Percentiles rank a stretch among this genome's conserved stretches.
Conservation (phyloP, 2,888 invertebrate genomes). For the Cantharis rustica region DNA sequence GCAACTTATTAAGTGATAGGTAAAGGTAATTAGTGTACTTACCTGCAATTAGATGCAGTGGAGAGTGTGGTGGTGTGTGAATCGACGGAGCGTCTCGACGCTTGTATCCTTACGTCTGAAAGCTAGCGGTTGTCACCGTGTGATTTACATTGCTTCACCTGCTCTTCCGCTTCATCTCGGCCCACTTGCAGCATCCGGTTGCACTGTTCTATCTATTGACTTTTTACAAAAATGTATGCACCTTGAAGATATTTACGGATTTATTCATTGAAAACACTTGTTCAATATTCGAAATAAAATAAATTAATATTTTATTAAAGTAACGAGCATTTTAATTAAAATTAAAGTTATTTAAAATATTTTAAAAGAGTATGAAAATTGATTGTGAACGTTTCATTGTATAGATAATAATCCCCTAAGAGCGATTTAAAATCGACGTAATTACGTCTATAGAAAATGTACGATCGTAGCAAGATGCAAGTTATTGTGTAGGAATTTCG, state of each 20-base stretch:
- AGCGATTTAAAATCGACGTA: conserved; percentile 17
- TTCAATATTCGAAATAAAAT: not conserved
- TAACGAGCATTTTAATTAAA: not conserved
- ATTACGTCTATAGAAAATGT: conserved; percentile 15
- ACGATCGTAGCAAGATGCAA: conserved; percentile 4
- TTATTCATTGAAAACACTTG: not conserved
- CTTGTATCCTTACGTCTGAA: conserved; percentile 20
- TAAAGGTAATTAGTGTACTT: not conserved
- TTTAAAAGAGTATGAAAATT: not conserved
- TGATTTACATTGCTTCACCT: conserved; percentile 50
- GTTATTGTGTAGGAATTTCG: conserved; percentile 2
- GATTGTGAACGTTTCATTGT: conserved; percentile 9
- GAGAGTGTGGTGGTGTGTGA: conserved; percentile 9
- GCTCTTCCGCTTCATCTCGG: conserved; percentile 50
- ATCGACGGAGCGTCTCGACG: conserved; percentile 24
- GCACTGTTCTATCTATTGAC: conserved; percentile 32
- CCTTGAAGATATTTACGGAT: not conserved
- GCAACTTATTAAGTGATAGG: not conserved
- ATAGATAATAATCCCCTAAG: conserved; percentile 15
- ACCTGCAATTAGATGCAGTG: conserved; percentile 3
- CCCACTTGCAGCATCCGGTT: conserved; percentile 41
- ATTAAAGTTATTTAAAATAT: not conserved
- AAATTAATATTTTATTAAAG: not conserved
- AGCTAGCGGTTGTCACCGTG: conserved; percentile 36
- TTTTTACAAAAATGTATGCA: conserved; percentile 29